Percentiles rank a stretch among this genome's conserved stretches.
phyloP scores from a whole-genome alignment of 1,140 invertebrate species.

The Lasioglossum baleicum region DNA sequence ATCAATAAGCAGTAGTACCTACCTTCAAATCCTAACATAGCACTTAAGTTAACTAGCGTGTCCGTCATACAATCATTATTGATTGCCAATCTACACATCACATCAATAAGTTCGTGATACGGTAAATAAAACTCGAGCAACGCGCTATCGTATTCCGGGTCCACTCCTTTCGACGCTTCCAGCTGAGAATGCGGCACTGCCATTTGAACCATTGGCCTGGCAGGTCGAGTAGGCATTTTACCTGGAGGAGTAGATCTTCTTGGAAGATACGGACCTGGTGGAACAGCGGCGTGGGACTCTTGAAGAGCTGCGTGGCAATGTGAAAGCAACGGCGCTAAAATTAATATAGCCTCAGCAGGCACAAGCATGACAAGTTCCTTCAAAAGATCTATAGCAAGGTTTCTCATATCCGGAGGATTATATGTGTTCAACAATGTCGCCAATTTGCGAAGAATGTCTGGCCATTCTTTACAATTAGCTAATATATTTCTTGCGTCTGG shows the following conservation, averaged over 20 bases:
- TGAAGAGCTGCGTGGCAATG: slow-evolving; percentile 91
- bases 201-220: slow-evolving; percentile 93
- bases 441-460: slow-evolving; percentile 90
- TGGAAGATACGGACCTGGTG: slow-evolving; percentile 88
- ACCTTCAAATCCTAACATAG: slow-evolving; percentile 92
- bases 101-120: slow-evolving; percentile 92
- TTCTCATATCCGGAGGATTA: slow-evolving; percentile 91
- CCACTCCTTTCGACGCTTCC: slow-evolving; percentile 85
- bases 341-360: slow-evolving; percentile 89
- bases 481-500: slow-evolving; percentile 85
- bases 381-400: slow-evolving; percentile 89
- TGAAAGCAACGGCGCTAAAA: slow-evolving; percentile 90
- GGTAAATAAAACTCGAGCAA: slow-evolving; percentile 89
- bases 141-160: slow-evolving; percentile 89
- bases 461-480: slow-evolving; percentile 88
- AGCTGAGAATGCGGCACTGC: slow-evolving; percentile 88
- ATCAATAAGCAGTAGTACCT: neutral
- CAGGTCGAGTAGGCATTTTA: slow-evolving; percentile 84
- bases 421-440: slow-evolving; percentile 94
- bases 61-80: slow-evolving; percentile 89
- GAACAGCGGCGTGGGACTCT: slow-evolving; percentile 86
- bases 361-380: slow-evolving; percentile 92
- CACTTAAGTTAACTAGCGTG: slow-evolving; percentile 88
- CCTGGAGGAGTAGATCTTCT: slow-evolving; percentile 82
- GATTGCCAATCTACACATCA: slow-evolving; percentile 93